A percentile compares a stretch with the other conserved stretches of the same genome.
Evolutionary conservation across 1,140 invertebrate species (phyloP).

Genomic region (Bactericera cockerelli): DNA sequence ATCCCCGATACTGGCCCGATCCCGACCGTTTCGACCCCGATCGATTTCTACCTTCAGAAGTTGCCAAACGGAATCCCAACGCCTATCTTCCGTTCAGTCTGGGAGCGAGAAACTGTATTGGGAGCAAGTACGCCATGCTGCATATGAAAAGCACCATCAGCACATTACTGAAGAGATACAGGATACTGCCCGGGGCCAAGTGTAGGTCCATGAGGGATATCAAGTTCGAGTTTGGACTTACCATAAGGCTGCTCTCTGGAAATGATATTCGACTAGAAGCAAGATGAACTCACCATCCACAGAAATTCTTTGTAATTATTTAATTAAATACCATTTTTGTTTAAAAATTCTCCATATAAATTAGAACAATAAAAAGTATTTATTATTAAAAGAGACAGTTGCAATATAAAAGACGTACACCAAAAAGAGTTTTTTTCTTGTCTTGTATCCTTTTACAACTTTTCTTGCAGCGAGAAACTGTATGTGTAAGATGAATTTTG

Average conservation of each 20-base stretch:
- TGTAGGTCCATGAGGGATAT: background rate
- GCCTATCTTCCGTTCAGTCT: constrained; percentile 42
- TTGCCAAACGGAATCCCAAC: constrained; percentile 28
- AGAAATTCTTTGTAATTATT: no score
- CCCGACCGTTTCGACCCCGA: background rate
- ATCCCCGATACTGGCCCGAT: background rate
- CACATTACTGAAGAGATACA: background rate
- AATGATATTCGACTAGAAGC: no score
- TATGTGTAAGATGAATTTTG: no score
- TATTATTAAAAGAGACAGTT: no score
- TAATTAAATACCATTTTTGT: no score
- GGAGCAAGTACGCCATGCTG: constrained; percentile 23
- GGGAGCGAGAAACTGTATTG: constrained; percentile 40
- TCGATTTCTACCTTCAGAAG: background rate
- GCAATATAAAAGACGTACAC: no score
- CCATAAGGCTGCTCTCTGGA: background rate
- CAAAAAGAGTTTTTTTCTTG: no score
- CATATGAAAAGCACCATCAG: background rate
- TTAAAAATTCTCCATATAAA: no score
- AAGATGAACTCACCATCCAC: no score
- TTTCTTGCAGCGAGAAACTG: no score
- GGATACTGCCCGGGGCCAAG: background rate
- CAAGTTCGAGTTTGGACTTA: background rate
- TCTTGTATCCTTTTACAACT: no score
- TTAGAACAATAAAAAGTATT: no score